Percentiles rank a stretch among this genome's conserved stretches.
These are phyloP conservation scores for Allacma fusca DNA, from an alignment of 2,888 invertebrate species.

Conservation along the genomic window DNA sequence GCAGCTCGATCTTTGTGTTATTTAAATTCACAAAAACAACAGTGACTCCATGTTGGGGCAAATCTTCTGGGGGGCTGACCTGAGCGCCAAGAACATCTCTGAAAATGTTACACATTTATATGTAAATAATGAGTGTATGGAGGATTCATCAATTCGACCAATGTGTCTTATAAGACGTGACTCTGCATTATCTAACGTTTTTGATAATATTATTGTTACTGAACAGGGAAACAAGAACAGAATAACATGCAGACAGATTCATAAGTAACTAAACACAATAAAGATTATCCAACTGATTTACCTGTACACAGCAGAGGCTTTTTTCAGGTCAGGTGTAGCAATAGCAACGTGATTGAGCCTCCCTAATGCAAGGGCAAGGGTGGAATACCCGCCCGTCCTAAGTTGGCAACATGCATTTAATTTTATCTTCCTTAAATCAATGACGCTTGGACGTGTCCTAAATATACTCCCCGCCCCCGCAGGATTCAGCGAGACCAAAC, in stretches of 20 bases:
- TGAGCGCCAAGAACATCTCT: conserved; percentile 68
- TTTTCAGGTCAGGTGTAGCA: conserved; percentile 68
- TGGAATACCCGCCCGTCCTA: neutral
- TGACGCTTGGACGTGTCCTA: too few species aligned
- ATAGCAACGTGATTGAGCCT: conserved; percentile 71
- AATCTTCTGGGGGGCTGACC: conserved; percentile 65
- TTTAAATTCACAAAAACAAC: conserved; percentile 71
- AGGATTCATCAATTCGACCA: too few species aligned
- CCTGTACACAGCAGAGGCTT: conserved; percentile 66
- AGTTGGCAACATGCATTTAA: too few species aligned
- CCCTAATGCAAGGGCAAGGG: conserved; percentile 63
- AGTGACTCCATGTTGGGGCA: conserved; percentile 70
- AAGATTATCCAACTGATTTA: conserved; percentile 39
- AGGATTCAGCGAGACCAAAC: too few species aligned
- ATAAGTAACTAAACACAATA: neutral
- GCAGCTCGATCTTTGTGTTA: conserved; percentile 71
- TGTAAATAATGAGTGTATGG: too few species aligned
- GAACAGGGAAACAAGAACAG: neutral
- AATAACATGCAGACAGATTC: neutral
- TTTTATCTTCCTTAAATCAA: too few species aligned
- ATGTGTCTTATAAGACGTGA: too few species aligned
- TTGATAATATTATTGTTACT: too few species aligned
- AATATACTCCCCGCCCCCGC: too few species aligned
- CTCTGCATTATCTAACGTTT: too few species aligned
- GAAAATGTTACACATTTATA: neutral